Evolutionary conservation across 2,888 invertebrate genomes (phyloP).

Genomic region (Malacosoma neustria): DNA sequence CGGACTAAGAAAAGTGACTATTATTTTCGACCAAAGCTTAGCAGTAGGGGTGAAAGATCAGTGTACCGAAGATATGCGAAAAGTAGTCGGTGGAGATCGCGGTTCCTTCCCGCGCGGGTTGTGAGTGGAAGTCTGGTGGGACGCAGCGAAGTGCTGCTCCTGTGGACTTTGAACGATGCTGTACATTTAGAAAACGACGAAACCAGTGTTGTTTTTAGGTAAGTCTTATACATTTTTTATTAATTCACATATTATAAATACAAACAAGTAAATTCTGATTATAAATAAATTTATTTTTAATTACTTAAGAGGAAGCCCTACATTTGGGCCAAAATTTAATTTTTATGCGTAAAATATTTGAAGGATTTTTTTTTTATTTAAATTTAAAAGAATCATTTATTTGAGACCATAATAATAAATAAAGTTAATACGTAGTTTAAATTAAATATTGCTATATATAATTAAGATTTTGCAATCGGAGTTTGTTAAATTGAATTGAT

Average conservation of each 20-base stretch:
- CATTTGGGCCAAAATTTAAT: too few species aligned
- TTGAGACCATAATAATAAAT: too few species aligned
- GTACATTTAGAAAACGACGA: constrained; percentile 46
- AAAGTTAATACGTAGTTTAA: too few species aligned
- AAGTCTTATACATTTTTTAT: constrained; percentile 20
- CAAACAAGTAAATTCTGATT: neutral
- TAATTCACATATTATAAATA: neutral
- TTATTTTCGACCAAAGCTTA: constrained; percentile 51
- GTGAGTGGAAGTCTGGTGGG: constrained; percentile 48
- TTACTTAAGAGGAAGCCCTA: too few species aligned
- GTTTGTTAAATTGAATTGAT: too few species aligned
- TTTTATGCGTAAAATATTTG: too few species aligned
- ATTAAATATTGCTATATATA: too few species aligned
- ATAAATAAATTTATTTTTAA: too few species aligned
- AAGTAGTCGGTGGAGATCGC: constrained; percentile 33
- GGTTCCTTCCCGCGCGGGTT: constrained; percentile 44
- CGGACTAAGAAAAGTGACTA: constrained; percentile 29
- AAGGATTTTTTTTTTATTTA: too few species aligned
- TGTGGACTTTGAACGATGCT: constrained; percentile 53
- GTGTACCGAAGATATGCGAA: constrained; percentile 25
- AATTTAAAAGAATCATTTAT: too few species aligned
- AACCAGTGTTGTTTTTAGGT: constrained; percentile 68
- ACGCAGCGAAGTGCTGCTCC: constrained; percentile 37
- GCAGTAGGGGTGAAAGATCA: constrained; percentile 38
- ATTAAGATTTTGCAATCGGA: too few species aligned